Conservation (phyloP, 1,140 invertebrate species). For the Meloidogyne hapla region DNA sequence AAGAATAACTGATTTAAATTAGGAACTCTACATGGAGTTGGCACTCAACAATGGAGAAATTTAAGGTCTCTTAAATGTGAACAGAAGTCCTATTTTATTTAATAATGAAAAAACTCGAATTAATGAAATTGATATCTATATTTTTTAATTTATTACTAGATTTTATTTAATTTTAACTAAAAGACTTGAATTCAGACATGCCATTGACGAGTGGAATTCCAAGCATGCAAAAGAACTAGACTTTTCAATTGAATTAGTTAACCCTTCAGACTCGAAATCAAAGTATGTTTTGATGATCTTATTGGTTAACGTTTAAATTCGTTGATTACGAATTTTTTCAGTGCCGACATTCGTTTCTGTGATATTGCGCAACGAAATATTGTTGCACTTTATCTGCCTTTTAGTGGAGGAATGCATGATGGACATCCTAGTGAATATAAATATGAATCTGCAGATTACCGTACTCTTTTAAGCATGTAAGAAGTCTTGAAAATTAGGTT, state of each 20-base stretch:
- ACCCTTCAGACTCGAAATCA: conserved; percentile 1
- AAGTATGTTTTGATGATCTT: neutral
- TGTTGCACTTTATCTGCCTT: conserved; percentile 50
- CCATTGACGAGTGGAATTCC: conserved; percentile 24
- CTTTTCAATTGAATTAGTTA: conserved; percentile 12
- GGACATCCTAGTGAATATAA: neutral
- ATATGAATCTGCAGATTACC: conserved; percentile 4
- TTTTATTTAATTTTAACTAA: neutral
- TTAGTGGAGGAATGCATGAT: neutral
- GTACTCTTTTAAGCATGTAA: conserved; percentile 19
- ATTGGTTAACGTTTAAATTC: neutral
- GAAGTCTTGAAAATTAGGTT: too few species aligned
- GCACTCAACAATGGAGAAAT: conserved; percentile 22
- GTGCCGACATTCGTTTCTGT: conserved; percentile 55
- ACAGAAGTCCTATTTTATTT: neutral
- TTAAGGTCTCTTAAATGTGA: neutral
- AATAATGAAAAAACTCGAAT: neutral
- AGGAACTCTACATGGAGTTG: neutral
- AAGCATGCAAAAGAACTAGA: neutral
- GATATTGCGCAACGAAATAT: conserved; percentile 56
- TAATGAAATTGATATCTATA: neutral
- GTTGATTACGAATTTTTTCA: neutral
- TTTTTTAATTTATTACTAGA: neutral
- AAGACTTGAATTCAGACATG: neutral
- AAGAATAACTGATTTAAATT: neutral